A percentile compares a stretch with the other conserved stretches of the same genome.
phyloP scores from a whole-genome alignment of 92 coral and sea anemone genomes.

The Pocillopora grandis region DNA sequence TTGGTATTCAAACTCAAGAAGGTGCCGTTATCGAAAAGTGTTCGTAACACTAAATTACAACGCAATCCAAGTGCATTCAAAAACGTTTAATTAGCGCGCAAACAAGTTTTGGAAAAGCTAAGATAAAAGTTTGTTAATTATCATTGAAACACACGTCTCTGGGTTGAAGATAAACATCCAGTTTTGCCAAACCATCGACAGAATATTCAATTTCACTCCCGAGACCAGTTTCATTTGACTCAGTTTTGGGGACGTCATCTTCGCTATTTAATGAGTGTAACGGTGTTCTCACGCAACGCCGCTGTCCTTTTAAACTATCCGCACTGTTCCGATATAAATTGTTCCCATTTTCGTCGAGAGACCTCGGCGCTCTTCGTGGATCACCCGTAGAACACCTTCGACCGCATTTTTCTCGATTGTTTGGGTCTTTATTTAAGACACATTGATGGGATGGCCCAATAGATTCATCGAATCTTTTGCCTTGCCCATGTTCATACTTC shows the following conservation, averaged over 20 bases:
- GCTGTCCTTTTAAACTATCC: background rate
- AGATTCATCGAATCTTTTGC: background rate
- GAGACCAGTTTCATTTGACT: slow-evolving; percentile 51
- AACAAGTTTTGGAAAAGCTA: background rate
- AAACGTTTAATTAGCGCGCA: background rate
- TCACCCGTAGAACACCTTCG: slow-evolving; percentile 2
- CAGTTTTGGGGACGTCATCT: slow-evolving; percentile 29
- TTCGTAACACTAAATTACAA: too few species aligned
- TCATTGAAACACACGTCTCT: slow-evolving; percentile 7
- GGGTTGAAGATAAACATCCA: slow-evolving; percentile 63
- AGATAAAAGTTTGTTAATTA: background rate
- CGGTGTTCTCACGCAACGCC: slow-evolving; percentile 16
- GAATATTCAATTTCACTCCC: slow-evolving; percentile 67
- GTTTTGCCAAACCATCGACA: slow-evolving; percentile 51
- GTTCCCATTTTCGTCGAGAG: background rate
- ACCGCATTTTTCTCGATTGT: background rate
- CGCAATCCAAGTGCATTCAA: too few species aligned
- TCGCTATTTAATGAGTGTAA: slow-evolving; percentile 15
- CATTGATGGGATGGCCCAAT: background rate
- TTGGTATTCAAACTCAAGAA: background rate
- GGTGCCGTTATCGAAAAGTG: background rate
- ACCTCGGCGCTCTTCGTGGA: background rate
- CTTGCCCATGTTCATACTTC: background rate
- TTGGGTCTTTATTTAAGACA: background rate
- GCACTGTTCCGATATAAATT: background rate